A percentile compares a stretch with the other conserved stretches of the same genome.
phyloP scores from a whole-genome alignment of 2,113 vertebrate species.

The Notiomystis cincta region DNA sequence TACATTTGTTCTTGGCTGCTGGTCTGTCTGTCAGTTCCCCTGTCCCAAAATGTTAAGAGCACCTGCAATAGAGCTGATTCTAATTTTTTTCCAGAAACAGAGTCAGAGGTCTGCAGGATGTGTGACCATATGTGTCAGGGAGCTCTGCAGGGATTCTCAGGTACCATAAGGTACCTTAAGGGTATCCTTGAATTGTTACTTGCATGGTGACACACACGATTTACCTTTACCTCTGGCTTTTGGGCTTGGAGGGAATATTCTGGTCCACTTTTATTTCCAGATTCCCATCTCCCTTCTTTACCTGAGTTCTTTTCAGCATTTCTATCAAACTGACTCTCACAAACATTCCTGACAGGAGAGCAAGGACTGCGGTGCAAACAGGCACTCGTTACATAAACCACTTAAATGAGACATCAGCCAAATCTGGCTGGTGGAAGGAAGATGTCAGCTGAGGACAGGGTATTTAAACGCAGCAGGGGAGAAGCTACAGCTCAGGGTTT shows the following conservation, averaged over 20 bases:
- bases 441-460: constrained; percentile 21
- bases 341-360: not conserved
- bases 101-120: not conserved
- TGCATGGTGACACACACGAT: not conserved
- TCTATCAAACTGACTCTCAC: not conserved
- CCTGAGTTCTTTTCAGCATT: not conserved
- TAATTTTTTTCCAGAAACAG: not conserved
- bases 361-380: not conserved
- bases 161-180: not conserved
- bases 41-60: not conserved
- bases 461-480: not conserved
- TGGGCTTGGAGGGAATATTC: not conserved
- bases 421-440: not conserved
- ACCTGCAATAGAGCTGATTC: not conserved
- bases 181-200: not conserved
- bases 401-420: not conserved
- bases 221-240: not conserved
- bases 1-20: not conserved
- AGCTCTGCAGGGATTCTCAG: not conserved
- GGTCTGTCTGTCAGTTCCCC: not conserved
- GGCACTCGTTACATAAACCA: constrained; percentile 25
- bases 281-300: not conserved
- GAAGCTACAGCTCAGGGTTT: not conserved
- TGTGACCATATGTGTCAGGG: not conserved
- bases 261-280: not conserved